Percentiles rank a stretch among this genome's conserved stretches.
phyloP scores from a whole-genome alignment of 37 sponge, comb jelly and placozoan species.

The Beroe ovata region DNA sequence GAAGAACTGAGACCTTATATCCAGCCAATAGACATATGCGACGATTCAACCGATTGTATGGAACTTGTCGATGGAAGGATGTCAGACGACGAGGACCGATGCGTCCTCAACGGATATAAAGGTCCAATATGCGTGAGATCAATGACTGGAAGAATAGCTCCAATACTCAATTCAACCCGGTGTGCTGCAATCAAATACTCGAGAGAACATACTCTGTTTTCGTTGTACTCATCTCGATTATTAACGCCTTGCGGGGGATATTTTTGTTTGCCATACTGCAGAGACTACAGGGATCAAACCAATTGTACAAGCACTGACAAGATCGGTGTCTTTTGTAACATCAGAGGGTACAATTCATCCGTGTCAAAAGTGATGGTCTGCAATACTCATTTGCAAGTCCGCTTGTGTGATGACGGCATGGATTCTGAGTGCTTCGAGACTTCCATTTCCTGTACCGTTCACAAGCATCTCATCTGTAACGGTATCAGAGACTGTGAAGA shows the following conservation, averaged over 20 bases:
- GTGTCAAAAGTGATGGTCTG: not conserved
- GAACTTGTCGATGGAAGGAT: not conserved
- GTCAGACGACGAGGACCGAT: not conserved
- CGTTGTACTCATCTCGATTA: not conserved
- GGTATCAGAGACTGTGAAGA: not conserved
- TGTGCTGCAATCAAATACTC: not conserved
- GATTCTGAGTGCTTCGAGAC: not conserved
- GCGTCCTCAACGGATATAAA: not conserved
- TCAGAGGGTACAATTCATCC: not conserved
- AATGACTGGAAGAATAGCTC: not conserved
- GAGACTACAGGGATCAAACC: not conserved
- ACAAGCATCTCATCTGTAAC: not conserved
- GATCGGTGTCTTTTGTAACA: not conserved
- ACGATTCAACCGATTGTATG: not conserved
- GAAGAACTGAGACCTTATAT: not conserved
- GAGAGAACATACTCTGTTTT: not conserved
- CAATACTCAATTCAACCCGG: not conserved
- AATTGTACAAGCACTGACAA: not conserved
- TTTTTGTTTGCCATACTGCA: not conserved
- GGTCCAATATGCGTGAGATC: not conserved
- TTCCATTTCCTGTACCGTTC: not conserved
- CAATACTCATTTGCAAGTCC: not conserved
- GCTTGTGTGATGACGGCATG: not conserved
- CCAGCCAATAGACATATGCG: not conserved
- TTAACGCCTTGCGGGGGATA: not conserved